These are phyloP conservation scores for Lasioglossum marginatum DNA, from an alignment of 2,888 invertebrate genomes.

Conservation along the genomic window DNA sequence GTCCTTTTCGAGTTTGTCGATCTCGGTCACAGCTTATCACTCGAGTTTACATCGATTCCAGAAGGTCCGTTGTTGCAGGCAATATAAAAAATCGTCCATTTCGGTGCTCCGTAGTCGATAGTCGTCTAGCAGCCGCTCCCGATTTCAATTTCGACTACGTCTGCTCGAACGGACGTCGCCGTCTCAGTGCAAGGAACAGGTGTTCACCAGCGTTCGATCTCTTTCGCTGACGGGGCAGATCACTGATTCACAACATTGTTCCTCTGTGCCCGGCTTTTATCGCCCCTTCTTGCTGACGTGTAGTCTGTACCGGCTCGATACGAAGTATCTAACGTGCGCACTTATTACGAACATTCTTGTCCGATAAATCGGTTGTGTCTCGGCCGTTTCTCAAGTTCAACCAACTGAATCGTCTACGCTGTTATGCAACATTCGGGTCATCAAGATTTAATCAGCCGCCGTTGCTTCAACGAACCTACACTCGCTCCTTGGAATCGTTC, in stretches of 20 bases:
- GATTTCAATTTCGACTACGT: constrained; percentile 39
- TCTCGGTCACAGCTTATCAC: background rate
- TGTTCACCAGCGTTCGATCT: constrained; percentile 59
- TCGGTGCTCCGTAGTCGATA: background rate
- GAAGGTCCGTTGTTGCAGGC: background rate
- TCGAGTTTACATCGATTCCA: background rate
- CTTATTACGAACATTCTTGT: constrained; percentile 69
- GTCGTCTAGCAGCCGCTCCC: background rate
- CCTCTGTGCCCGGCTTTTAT: constrained; percentile 54
- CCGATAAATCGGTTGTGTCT: constrained; percentile 60
- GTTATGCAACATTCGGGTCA: constrained; percentile 16
- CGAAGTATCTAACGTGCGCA: constrained; percentile 68
- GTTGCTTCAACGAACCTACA: background rate
- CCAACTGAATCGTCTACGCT: constrained; percentile 6
- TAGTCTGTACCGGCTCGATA: constrained; percentile 70
- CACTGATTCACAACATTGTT: constrained; percentile 65
- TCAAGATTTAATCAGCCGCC: background rate
- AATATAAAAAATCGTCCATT: background rate
- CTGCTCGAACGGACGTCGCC: constrained; percentile 38
- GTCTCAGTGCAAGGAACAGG: constrained; percentile 62
- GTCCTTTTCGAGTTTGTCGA: background rate
- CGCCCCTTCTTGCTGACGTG: constrained; percentile 70
- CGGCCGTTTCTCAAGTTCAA: constrained; percentile 35
- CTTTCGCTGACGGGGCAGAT: constrained; percentile 69
- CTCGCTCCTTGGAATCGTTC: background rate